A percentile compares a stretch with the other conserved stretches of the same genome.
These are phyloP conservation scores for Calcarius lapponicus DNA, from an alignment of 2,797 vertebrate genomes.

Conservation along the genomic window DNA sequence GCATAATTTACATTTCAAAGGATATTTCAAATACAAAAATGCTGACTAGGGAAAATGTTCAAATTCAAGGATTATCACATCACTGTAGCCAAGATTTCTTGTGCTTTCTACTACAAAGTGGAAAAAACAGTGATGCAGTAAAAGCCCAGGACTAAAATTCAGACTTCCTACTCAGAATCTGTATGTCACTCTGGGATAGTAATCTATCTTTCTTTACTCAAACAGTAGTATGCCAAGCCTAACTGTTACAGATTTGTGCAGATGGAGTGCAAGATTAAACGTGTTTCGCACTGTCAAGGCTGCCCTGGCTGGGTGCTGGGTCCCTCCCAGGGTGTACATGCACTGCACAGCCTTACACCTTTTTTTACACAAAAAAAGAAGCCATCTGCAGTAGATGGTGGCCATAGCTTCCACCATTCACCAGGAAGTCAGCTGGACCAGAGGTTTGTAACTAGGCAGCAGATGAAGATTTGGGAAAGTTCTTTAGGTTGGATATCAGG, in stretches of 20 bases:
- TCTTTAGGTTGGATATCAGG: neutral
- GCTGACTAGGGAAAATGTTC: neutral
- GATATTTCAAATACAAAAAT: neutral
- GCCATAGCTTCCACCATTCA: accelerated
- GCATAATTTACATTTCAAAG: slow-evolving; percentile 26
- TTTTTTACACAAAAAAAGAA: neutral
- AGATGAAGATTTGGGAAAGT: neutral
- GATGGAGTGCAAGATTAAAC: neutral
- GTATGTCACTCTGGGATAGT: neutral
- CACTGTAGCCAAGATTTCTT: neutral
- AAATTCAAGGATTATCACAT: neutral
- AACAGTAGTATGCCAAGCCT: neutral
- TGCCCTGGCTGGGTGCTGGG: neutral
- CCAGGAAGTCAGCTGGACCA: neutral
- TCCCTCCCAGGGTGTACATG: neutral
- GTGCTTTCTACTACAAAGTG: neutral
- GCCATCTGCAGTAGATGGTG: neutral
- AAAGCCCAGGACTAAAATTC: neutral
- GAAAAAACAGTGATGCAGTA: neutral
- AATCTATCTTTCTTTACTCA: neutral
- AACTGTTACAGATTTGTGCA: neutral
- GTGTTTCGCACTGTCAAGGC: neutral
- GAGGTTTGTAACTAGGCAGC: neutral
- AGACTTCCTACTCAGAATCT: neutral
- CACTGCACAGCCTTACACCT: neutral